Conservation (phyloP, 2,888 invertebrate species). For the Heliconius erato region DNA sequence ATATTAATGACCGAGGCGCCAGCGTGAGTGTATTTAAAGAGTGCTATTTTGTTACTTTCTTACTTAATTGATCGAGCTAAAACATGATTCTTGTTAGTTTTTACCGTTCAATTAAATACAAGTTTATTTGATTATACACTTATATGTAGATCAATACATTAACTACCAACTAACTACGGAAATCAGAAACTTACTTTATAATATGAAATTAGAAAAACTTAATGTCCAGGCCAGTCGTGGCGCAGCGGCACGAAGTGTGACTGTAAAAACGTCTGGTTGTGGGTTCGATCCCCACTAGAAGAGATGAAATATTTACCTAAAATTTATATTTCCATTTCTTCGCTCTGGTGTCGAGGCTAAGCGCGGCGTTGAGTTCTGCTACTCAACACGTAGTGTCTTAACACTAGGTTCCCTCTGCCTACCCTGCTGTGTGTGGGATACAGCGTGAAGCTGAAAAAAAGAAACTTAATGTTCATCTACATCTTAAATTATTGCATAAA, state of each 20-base stretch:
- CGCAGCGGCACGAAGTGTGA: no score
- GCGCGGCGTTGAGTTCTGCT: no score
- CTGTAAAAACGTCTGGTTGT: no score
- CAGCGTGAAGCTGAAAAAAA: no score
- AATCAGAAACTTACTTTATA: background rate
- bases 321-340: no score
- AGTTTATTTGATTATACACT: conserved; percentile 15
- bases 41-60: background rate
- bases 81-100: background rate
- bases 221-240: background rate
- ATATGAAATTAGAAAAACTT: background rate
- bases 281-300: no score
- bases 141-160: background rate
- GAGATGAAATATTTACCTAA: no score
- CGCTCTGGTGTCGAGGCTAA: no score
- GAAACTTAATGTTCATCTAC: background rate
- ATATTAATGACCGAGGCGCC: background rate
- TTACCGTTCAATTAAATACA: conserved; percentile 7
- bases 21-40: background rate
- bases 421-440: no score
- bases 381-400: no score
- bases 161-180: conserved; percentile 3
- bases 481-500: background rate
- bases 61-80: background rate
- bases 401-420: no score